These are phyloP conservation scores for Drosophila testacea DNA, from an alignment of 2,888 invertebrate species.

Conservation along the genomic window DNA sequence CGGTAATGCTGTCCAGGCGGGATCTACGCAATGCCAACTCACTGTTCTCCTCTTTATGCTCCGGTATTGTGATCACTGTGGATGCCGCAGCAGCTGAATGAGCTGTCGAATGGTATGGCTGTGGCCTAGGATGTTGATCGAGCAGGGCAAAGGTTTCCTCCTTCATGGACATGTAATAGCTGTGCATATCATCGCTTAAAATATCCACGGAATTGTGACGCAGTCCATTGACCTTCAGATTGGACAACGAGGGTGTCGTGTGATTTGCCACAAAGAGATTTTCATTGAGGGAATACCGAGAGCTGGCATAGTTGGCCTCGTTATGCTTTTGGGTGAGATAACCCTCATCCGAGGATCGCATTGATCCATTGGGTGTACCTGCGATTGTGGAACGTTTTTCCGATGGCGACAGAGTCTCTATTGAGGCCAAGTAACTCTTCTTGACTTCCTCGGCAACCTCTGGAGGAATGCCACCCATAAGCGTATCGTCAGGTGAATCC, in stretches of 20 bases:
- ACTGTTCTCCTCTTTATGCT: conserved; percentile 59
- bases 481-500: conserved; percentile 79
- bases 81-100: conserved; percentile 12
- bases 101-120: background rate
- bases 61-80: conserved; percentile 80
- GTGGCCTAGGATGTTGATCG: conserved; percentile 58
- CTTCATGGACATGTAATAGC: conserved; percentile 70
- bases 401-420: conserved; percentile 84
- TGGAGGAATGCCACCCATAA: conserved; percentile 72
- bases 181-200: conserved; percentile 77
- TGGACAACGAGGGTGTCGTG: conserved; percentile 67
- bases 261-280: conserved; percentile 79
- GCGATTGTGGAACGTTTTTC: conserved; percentile 79
- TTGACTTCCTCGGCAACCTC: conserved; percentile 64
- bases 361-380: conserved; percentile 57
- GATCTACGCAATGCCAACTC: conserved; percentile 59
- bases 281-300: conserved; percentile 84
- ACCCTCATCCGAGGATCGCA: conserved; percentile 78
- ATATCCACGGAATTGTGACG: conserved; percentile 84
- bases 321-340: conserved; percentile 79
- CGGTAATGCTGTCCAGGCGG: conserved; percentile 76
- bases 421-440: conserved; percentile 82
- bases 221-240: conserved; percentile 71
- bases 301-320: conserved; percentile 71
- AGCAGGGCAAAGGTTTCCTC: conserved; percentile 75